phyloP scores from a whole-genome alignment of 2,888 invertebrate genomes.

The Agrilus biguttatus region DNA sequence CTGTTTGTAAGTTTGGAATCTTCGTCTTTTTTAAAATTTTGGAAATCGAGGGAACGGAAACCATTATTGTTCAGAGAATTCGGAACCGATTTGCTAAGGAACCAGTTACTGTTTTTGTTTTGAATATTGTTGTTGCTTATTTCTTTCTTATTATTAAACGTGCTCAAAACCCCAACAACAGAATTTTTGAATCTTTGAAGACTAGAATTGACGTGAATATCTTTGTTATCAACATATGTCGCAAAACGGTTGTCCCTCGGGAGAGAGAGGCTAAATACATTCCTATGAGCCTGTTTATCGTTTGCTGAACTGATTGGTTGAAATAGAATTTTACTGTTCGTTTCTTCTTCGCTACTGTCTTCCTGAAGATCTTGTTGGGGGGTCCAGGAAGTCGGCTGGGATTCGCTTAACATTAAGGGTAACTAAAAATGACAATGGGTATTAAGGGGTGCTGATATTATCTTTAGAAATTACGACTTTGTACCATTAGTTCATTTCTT shows the following conservation, averaged over 20 bases:
- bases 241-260: conserved; percentile 48
- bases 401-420: conserved; percentile 5
- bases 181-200: conserved; percentile 55
- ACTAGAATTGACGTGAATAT: conserved; percentile 16
- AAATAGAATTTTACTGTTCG: conserved; percentile 24
- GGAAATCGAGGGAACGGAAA: conserved; percentile 24
- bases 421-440: conserved; percentile 3
- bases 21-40: conserved; percentile 14
- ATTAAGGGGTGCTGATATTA: not conserved
- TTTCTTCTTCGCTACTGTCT: conserved; percentile 25
- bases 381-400: conserved; percentile 47
- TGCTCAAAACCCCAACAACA: conserved; percentile 41
- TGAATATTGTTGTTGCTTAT: conserved; percentile 15
- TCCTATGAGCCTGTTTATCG: conserved; percentile 25
- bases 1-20: conserved; percentile 15
- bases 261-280: conserved; percentile 61
- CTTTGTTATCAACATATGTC: conserved; percentile 28
- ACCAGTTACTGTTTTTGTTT: conserved; percentile 55
- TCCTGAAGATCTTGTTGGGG: conserved; percentile 73
- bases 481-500: conserved; percentile 22
- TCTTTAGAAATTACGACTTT: not conserved
- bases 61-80: conserved; percentile 54
- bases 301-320: conserved; percentile 17
- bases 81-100: conserved; percentile 65
- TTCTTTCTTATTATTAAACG: conserved; percentile 16